phyloP scores from a whole-genome alignment of 2,113 vertebrate genomes.

The Leptocoma aspasia region DNA sequence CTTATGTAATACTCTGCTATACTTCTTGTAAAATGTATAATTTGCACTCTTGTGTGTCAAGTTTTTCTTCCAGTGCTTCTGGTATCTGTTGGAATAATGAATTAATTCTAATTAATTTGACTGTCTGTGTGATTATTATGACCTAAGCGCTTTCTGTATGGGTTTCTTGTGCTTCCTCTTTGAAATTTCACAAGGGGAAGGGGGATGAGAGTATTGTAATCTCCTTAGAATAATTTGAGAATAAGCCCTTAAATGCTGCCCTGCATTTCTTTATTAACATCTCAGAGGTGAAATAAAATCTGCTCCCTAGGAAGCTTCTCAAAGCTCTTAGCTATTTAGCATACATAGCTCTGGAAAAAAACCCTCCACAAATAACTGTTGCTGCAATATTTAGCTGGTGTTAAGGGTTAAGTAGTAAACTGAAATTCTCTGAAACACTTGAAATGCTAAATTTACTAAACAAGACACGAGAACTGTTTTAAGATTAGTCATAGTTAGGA shows the following conservation, averaged over 20 bases:
- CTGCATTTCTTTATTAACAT: not conserved
- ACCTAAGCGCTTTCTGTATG: not conserved
- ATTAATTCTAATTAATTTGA: not conserved
- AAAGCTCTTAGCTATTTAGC: not conserved
- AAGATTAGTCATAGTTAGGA: conserved; percentile 27
- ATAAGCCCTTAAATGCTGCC: not conserved
- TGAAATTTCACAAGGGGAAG: not conserved
- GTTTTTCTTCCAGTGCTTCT: not conserved
- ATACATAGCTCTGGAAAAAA: not conserved
- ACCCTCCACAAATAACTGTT: not conserved
- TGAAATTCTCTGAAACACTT: not conserved
- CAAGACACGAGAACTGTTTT: not conserved
- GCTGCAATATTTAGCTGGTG: not conserved
- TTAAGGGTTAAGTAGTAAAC: conserved; percentile 1
- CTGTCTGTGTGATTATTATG: not conserved
- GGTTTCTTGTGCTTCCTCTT: not conserved
- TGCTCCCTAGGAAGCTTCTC: not conserved
- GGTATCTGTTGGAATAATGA: not conserved
- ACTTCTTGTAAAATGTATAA: not conserved
- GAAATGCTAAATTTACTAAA: not conserved
- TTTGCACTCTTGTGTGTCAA: not conserved
- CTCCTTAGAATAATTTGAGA: not conserved
- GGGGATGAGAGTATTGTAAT: not conserved
- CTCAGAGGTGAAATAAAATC: not conserved
- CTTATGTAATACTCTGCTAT: not conserved